phyloP scores from a whole-genome alignment of 2,888 invertebrate genomes.

The Cheilosia impressa region DNA sequence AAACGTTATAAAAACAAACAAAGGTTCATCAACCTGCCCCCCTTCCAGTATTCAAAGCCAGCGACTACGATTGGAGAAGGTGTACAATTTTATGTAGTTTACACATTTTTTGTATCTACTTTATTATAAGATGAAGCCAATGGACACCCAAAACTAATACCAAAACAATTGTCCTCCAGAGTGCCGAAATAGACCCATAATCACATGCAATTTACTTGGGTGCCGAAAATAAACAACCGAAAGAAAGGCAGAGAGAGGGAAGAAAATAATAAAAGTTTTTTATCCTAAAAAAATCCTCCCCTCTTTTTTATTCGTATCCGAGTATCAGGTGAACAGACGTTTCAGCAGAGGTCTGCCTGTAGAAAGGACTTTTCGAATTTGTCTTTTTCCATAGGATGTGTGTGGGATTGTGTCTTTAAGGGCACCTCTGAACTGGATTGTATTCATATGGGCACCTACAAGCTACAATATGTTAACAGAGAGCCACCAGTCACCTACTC shows the following conservation, averaged over 20 bases:
- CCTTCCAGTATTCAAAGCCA: background rate
- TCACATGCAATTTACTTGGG: background rate
- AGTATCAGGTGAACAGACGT: slow-evolving; percentile 69
- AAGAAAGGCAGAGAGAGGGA: background rate
- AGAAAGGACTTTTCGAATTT: slow-evolving; percentile 41
- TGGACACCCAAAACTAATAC: background rate
- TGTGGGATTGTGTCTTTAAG: background rate
- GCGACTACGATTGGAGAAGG: background rate
- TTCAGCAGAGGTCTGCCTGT: slow-evolving; percentile 30
- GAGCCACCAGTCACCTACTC: slow-evolving; percentile 26
- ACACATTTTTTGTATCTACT: too few relatives aligned
- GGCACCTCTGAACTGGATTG: slow-evolving; percentile 28
- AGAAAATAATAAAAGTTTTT: slow-evolving; percentile 27
- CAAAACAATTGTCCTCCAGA: background rate
- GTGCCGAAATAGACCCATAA: background rate
- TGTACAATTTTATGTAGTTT: background rate
- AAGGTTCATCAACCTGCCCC: background rate
- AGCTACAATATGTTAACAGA: slow-evolving; percentile 35
- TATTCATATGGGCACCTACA: slow-evolving; percentile 4
- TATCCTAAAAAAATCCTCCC: slow-evolving; percentile 70
- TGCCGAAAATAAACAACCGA: background rate
- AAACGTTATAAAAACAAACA: slow-evolving; percentile 16
- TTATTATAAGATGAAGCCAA: background rate
- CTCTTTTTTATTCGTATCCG: slow-evolving; percentile 69
- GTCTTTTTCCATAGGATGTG: slow-evolving; percentile 3